phyloP scores from a whole-genome alignment of 2,888 invertebrate genomes.

The Drosophila anomalata region DNA sequence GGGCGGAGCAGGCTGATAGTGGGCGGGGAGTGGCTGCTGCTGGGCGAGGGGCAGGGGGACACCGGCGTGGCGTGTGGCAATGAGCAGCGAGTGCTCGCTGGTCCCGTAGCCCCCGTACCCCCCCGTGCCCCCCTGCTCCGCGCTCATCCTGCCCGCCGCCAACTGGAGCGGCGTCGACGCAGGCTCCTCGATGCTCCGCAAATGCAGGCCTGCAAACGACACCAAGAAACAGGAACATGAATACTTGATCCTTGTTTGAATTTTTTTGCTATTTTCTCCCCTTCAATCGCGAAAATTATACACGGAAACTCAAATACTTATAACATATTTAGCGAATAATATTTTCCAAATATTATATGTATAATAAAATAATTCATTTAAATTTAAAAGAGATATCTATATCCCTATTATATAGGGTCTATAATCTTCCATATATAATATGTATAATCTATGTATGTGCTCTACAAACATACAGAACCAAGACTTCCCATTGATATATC shows the following conservation, averaged over 20 bases:
- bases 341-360: no score
- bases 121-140: constrained; percentile 87
- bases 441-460: no score
- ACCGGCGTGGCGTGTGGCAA: constrained; percentile 84
- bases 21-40: constrained; percentile 71
- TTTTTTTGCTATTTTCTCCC: constrained; percentile 1
- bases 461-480: no score
- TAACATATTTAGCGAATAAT: background rate
- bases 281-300: background rate
- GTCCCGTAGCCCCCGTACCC: constrained; percentile 83
- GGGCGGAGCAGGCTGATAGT: constrained; percentile 61
- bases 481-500: no score
- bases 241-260: constrained; percentile 40
- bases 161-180: constrained; percentile 85
- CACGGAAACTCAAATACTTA: background rate
- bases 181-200: constrained; percentile 94
- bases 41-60: constrained; percentile 83
- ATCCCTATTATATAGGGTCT: no score
- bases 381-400: no score
- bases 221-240: constrained; percentile 24
- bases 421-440: no score
- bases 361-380: no score
- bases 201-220: constrained; percentile 89
- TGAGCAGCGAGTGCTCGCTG: constrained; percentile 85
- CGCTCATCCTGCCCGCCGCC: constrained; percentile 84